phyloP scores from a whole-genome alignment of 2,113 vertebrate species.

The Anarhynchus alexandrinus region DNA sequence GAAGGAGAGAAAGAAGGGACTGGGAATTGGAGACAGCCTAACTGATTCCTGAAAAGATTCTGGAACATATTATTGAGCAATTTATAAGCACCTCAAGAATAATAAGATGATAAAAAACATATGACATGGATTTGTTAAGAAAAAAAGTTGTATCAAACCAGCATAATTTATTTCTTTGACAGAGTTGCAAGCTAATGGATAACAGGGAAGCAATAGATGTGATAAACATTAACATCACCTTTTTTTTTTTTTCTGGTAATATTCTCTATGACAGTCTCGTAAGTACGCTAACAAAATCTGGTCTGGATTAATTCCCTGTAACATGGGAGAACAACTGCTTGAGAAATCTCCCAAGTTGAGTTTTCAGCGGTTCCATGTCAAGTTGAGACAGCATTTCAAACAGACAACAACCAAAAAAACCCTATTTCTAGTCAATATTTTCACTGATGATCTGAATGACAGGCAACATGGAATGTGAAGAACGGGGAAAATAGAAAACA shows the following conservation, averaged over 20 bases:
- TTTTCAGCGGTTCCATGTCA: background rate
- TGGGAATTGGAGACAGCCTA: constrained; percentile 11
- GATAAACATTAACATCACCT: background rate
- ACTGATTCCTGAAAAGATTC: constrained; percentile 34
- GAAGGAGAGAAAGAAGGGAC: constrained; percentile 28
- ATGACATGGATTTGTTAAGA: constrained; percentile 36
- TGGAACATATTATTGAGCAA: constrained; percentile 51
- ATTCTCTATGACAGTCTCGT: background rate
- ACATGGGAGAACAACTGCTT: background rate
- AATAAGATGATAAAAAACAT: constrained; percentile 54
- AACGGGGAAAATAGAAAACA: background rate
- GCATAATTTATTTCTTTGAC: constrained; percentile 45
- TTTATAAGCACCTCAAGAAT: constrained; percentile 52
- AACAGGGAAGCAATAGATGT: constrained; percentile 33
- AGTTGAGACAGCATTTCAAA: background rate
- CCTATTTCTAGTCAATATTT: background rate
- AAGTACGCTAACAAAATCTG: background rate
- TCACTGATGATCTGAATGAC: background rate
- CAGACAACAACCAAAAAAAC: background rate
- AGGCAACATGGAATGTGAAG: background rate
- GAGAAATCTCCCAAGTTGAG: background rate
- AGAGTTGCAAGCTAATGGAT: constrained; percentile 43
- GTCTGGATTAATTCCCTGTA: constrained; percentile 17
- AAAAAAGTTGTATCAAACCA: constrained; percentile 3
- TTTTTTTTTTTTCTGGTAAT: background rate